phyloP scores from a whole-genome alignment of 2,888 invertebrate species.

The Melanostoma scalare region DNA sequence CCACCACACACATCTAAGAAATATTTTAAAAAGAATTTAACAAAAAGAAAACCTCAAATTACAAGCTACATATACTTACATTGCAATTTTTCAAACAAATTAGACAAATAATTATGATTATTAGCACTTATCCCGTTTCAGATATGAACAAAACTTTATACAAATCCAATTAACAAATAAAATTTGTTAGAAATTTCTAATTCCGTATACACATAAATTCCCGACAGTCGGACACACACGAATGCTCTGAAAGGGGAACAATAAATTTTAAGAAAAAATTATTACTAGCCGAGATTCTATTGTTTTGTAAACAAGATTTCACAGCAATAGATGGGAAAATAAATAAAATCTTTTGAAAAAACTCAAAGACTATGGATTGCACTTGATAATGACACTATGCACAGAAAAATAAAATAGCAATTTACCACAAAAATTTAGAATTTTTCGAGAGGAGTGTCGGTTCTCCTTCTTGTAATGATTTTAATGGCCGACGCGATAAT shows the following conservation, averaged over 20 bases:
- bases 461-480: conserved; percentile 39
- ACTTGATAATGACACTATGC: conserved; percentile 9
- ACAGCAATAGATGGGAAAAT: background rate
- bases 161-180: conserved; percentile 42
- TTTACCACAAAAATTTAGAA: conserved; percentile 54
- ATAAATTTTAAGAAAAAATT: conserved; percentile 33
- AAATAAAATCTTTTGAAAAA: background rate
- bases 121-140: conserved; percentile 15
- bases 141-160: conserved; percentile 35
- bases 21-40: conserved; percentile 16
- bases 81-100: conserved; percentile 22
- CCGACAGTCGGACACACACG: conserved; percentile 44
- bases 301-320: conserved; percentile 65
- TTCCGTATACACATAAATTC: conserved; percentile 34
- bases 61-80: conserved; percentile 41
- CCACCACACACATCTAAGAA: conserved; percentile 20
- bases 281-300: conserved; percentile 40
- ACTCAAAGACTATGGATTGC: background rate
- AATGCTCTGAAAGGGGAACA: conserved; percentile 51
- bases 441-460: conserved; percentile 53
- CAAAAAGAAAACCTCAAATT: conserved; percentile 1
- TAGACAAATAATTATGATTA: background rate
- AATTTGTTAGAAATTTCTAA: conserved; percentile 25
- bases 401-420: conserved; percentile 14
- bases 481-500: conserved; percentile 70